Evolutionary conservation across 2,888 invertebrate species (phyloP), one percentile per base, ranked within the genome.

Genomic region (Ophion slaviceki): DNA sequence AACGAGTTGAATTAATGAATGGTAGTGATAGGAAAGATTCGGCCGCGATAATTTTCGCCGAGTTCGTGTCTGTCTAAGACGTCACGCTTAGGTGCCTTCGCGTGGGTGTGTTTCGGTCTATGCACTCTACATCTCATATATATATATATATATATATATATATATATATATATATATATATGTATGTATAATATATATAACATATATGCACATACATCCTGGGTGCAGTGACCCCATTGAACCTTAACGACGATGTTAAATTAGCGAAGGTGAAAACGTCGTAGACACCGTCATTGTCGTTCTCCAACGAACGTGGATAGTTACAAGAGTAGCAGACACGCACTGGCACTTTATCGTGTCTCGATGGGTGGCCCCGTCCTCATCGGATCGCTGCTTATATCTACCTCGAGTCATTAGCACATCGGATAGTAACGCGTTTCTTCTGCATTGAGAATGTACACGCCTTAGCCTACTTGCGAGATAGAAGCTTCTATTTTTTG

Each of bases 241-340:
- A 86, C 86, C 81, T 86, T 89, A 91, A 92, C 88, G 88, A 90
- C 87, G 89, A 91, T 89, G 91, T 91, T 92, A 92, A 92, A 91
- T 89, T 85, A 89, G 88, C 88, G 82, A 86, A 86, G 86, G 86
- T 88, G 85, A 88, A 90, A 88, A 81, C 89, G 80, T 82, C 86
- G 82, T 87, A 53, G 66, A 59, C 77, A 20, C 66, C 57, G 40
- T 72, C 72, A 64, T 75, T 57, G 82, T 76, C 71, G 66, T 61
- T 64, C 57, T 78, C 67, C 32, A 47, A 57, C 59, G 53, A 75
- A 59, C 71, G 75, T 45, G 70, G 79, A 85, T 71, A 75, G 68
- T 14, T 24, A 66, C 53, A 71, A 72, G 68, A 80, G 67, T 71
- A 71, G 64, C 5, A 81, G 62, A 61, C 47, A 28, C 59, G 40